Evolutionary conservation across 2,888 invertebrate genomes (phyloP), one percentile per base, ranked within the genome.

Genomic region (Minunthozetes semirufus): DNA sequence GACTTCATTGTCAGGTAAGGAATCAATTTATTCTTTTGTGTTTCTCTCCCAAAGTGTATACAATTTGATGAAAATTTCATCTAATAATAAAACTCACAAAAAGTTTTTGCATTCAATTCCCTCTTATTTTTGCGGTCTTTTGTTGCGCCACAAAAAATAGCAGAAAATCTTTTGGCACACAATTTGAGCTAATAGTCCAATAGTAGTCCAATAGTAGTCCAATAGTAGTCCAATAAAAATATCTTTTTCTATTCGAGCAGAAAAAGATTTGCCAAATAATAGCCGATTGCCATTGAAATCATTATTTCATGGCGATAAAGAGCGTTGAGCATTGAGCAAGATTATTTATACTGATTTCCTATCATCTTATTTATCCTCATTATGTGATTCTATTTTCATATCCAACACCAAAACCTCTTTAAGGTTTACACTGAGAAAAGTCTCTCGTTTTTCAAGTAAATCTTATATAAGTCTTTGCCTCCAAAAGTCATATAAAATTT

Each of bases 1-100:
- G 63, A 63, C 29, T 63, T 63, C 63, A 33, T 63, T 63, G 63
- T 63, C 4, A 63, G 33, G 63, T 63, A 33, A 63, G 33, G 56
- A 56, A 56, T 56, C 56, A 56, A 56, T 56, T 56, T 22, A n/a
- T 9, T 56, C 25, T 48, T 22, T 56, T 56, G 56, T 56, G 56
- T 56, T 56, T 33, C 33, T 56, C 25, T 56, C 53, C 53, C 25
- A 25, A 56, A 56, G 56, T n/a, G 9, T 56, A n/a, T 25, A 56
- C 25, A 63, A 63, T 63, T 33, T 63, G 33, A 63, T 63, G 25
- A 25, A 63, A 63, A 22, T 63, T 63, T 33, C 33, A 13, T 29
- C 33, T 63, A 33, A 63, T 63, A 33, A 63, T 33, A 53, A 8
- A 8, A 33, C 33, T n/a, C n/a, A n/a, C n/a, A n/a, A 33, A 5